Evolutionary conservation across 2,888 invertebrate species (phyloP).

Genomic region (Octodonta nipae): DNA sequence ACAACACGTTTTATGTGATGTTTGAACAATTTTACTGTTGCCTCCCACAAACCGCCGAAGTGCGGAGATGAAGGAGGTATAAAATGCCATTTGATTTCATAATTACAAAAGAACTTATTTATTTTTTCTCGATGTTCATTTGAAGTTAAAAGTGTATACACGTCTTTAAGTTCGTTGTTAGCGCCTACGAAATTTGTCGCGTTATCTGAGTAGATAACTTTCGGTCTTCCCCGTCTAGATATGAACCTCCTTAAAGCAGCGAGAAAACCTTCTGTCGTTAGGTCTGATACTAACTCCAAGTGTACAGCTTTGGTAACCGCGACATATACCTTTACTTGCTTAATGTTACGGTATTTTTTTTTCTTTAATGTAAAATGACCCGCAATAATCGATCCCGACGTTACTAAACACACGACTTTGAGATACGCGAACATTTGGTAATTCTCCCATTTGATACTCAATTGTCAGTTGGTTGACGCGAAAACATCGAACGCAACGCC

Average conservation of each 20-base stretch:
- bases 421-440: no score
- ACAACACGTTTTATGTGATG: slow-evolving; percentile 6
- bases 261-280: not conserved
- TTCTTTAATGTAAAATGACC: not conserved
- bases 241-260: not conserved
- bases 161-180: not conserved
- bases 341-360: not conserved
- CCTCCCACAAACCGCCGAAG: slow-evolving; percentile 9
- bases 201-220: slow-evolving; percentile 6
- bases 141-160: not conserved
- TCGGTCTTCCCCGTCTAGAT: not conserved
- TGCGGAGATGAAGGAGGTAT: slow-evolving; percentile 7
- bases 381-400: not conserved
- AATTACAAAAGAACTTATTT: not conserved
- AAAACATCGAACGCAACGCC: not conserved
- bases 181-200: slow-evolving; percentile 8
- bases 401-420: not conserved
- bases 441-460: no score
- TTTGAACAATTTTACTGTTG: slow-evolving; percentile 7
- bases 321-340: not conserved
- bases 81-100: slow-evolving; percentile 8
- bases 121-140: not conserved
- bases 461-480: not conserved
- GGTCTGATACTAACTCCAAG: not conserved
- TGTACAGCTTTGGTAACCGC: not conserved